Conservation (phyloP, 2,888 invertebrate genomes). For the Tenthredo livida region DNA sequence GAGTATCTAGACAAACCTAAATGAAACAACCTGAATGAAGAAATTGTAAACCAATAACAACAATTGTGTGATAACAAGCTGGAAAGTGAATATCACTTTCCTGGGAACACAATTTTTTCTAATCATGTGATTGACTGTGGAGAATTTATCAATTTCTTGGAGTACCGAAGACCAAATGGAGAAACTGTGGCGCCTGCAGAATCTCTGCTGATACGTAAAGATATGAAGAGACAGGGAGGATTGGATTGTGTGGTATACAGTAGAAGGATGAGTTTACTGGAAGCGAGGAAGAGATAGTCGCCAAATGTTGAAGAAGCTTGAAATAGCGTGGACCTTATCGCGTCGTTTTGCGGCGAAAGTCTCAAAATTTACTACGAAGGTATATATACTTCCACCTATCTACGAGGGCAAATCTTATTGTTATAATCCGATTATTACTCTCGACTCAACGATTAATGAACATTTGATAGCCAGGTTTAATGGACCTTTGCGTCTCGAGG, state of each 20-base stretch:
- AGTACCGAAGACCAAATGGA: not conserved
- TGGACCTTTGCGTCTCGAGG: not conserved
- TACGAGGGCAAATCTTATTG: constrained; percentile 24
- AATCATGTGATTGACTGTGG: not conserved
- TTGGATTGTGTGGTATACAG: constrained; percentile 1
- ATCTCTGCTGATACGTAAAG: constrained; percentile 18
- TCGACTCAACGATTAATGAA: constrained; percentile 30
- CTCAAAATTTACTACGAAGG: constrained; percentile 39
- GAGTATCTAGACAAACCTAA: not conserved
- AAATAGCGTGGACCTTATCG: constrained; percentile 26
- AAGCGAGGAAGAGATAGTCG: constrained; percentile 12
- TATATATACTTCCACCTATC: constrained; percentile 28
- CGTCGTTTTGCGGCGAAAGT: constrained; percentile 14
- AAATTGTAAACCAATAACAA: not conserved
- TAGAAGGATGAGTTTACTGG: not conserved
- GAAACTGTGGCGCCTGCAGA: not conserved
- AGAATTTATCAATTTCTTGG: not conserved
- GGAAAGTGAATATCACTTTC: not conserved
- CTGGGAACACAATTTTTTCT: not conserved
- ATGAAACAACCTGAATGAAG: not conserved
- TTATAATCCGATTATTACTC: constrained; percentile 31
- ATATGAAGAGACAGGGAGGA: not conserved
- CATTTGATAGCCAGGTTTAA: constrained; percentile 45
- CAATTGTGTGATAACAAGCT: not conserved
- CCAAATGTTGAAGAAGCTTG: constrained; percentile 32